Evolutionary conservation across 2,888 invertebrate species (phyloP).

Genomic region (Callyntrura sp.): DNA sequence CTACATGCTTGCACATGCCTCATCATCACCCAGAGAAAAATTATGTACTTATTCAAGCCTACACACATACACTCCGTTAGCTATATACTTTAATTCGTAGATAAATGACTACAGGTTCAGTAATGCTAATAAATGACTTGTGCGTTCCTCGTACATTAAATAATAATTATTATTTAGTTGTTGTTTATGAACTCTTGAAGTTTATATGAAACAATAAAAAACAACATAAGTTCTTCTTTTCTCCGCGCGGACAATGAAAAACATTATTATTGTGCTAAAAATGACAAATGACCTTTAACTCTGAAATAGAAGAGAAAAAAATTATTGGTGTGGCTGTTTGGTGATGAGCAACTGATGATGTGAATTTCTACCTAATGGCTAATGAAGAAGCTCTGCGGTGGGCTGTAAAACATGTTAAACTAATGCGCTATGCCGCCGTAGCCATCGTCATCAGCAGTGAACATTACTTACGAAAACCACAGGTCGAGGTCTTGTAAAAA

Average conservation of each 20-base stretch:
- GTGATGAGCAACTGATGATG: conserved; percentile 64
- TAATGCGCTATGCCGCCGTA: conserved; percentile 55
- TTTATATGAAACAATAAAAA: conserved; percentile 38
- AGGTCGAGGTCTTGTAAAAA: conserved; percentile 78
- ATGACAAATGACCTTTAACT: conserved; percentile 76
- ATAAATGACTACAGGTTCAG: conserved; percentile 64
- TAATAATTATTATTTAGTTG: conserved; percentile 2
- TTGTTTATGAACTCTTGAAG: conserved; percentile 47
- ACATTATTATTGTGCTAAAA: conserved; percentile 68
- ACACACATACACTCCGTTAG: conserved; percentile 6
- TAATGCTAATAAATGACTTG: conserved; percentile 64
- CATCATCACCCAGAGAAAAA: conserved; percentile 3
- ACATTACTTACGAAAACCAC: conserved; percentile 70
- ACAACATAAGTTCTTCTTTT: conserved; percentile 12
- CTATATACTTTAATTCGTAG: conserved; percentile 51
- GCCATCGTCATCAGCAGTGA: conserved; percentile 57
- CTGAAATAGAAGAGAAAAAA: conserved; percentile 37
- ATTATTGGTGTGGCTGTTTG: conserved; percentile 64
- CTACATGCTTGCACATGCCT: background rate
- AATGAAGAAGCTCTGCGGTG: conserved; percentile 76
- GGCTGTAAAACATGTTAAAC: conserved; percentile 67
- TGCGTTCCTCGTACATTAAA: conserved; percentile 22
- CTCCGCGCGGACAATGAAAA: conserved; percentile 24
- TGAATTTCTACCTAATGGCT: conserved; percentile 61
- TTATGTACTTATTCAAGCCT: background rate